Conservation (phyloP, 2,888 invertebrate species). For the Brenthis hecate region DNA sequence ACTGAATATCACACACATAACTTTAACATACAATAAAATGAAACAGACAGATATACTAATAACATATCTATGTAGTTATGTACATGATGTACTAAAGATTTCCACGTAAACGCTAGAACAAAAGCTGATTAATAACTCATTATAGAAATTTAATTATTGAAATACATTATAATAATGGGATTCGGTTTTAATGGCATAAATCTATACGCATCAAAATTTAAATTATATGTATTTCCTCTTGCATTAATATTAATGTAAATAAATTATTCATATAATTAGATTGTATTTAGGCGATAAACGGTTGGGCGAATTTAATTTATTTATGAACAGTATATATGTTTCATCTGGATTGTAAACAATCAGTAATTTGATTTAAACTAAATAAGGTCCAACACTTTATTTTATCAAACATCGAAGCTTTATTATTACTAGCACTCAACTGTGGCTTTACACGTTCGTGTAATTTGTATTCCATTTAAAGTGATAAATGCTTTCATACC, state of each 20-base stretch:
- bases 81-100: neutral
- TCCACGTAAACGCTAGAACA: neutral
- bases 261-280: constrained; percentile 41
- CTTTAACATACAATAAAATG: neutral
- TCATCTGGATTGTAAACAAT: constrained; percentile 25
- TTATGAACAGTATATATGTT: constrained; percentile 25
- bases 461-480: too few relatives aligned
- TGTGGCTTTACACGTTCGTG: too few relatives aligned
- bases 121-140: constrained; percentile 10
- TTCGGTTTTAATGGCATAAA: constrained; percentile 43
- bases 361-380: neutral
- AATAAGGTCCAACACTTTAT: too few relatives aligned
- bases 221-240: constrained; percentile 31
- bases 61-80: neutral
- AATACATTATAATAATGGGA: constrained; percentile 26
- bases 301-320: constrained; percentile 35
- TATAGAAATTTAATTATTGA: constrained; percentile 18
- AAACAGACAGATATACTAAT: constrained; percentile 1
- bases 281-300: constrained; percentile 39
- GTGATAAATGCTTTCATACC: too few relatives aligned
- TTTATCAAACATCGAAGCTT: too few relatives aligned
- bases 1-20: too few relatives aligned
- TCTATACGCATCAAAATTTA: constrained; percentile 43
- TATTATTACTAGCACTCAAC: too few relatives aligned
- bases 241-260: constrained; percentile 39